A percentile compares a stretch with the other conserved stretches of the same genome.
Evolutionary conservation across 2,113 vertebrate species (phyloP).

Genomic region (Xenopus laevis): DNA sequence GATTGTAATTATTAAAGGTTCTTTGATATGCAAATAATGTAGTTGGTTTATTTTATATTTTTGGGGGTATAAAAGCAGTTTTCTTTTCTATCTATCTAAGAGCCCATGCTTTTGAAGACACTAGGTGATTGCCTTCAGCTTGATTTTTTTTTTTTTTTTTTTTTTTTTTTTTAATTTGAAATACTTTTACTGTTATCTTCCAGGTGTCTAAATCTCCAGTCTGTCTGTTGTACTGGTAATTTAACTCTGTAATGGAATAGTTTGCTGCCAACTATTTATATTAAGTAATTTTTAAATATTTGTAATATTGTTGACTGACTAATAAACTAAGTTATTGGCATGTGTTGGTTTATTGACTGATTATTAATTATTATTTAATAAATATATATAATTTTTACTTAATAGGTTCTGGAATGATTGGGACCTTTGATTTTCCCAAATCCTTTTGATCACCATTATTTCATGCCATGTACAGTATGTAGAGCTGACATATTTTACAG

Average conservation of each 20-base stretch:
- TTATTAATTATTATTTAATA: conserved; percentile 28
- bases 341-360: conserved; percentile 58
- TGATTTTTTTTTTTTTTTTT: no score
- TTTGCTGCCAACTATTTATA: conserved; percentile 89
- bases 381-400: no score
- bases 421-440: no score
- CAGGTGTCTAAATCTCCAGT: conserved; percentile 85
- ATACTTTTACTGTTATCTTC: conserved; percentile 79
- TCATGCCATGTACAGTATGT: no score
- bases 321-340: conserved; percentile 88
- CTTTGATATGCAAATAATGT: conserved; percentile 99
- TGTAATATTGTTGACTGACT: conserved; percentile 88
- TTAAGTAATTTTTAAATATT: conserved; percentile 88
- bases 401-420: no score
- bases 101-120: conserved; percentile 97
- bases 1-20: conserved; percentile 98
- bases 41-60: conserved; percentile 96
- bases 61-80: conserved; percentile 96
- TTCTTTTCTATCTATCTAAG: conserved; percentile 93
- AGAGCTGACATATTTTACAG: no score
- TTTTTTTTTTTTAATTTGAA: conserved; percentile 60
- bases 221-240: conserved; percentile 86
- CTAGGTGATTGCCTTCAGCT: conserved; percentile 76
- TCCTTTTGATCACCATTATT: no score
- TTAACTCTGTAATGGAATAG: conserved; percentile 87